These are phyloP conservation scores for Monochamus alternatus DNA, from an alignment of 2,888 invertebrate genomes.

Conservation along the genomic window DNA sequence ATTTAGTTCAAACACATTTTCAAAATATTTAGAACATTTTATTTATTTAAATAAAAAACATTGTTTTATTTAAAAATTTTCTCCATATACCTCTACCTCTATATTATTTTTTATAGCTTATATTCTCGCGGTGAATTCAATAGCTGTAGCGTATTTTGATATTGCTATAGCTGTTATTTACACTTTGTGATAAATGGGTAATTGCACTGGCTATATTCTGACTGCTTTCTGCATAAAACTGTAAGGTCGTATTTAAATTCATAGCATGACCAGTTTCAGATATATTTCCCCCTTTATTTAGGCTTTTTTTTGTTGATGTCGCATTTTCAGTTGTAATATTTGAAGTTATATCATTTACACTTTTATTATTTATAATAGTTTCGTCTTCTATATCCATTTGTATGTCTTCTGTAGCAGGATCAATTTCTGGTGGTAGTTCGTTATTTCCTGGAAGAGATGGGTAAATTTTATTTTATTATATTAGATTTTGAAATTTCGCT, in stretches of 20 bases:
- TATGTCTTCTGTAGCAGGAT: neutral
- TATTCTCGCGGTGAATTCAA: neutral
- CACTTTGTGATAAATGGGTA: neutral
- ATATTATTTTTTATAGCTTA: neutral
- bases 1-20: too few relatives aligned
- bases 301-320: neutral
- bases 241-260: neutral
- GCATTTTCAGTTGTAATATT: neutral
- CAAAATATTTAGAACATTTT: too few relatives aligned
- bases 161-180: neutral
- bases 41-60: too few relatives aligned
- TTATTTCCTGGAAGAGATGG: neutral
- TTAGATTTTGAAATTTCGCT: too few relatives aligned
- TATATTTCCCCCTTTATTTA: neutral
- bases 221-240: neutral
- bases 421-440: neutral
- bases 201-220: neutral
- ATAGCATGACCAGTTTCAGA: too few relatives aligned
- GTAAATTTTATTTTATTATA: too few relatives aligned
- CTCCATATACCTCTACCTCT: neutral
- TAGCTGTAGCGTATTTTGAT: neutral
- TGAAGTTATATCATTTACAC: too few relatives aligned
- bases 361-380: too few relatives aligned
- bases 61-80: neutral
- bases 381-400: too few relatives aligned